phyloP scores from a whole-genome alignment of 1,140 invertebrate genomes.

The Drosophila sproati region DNA sequence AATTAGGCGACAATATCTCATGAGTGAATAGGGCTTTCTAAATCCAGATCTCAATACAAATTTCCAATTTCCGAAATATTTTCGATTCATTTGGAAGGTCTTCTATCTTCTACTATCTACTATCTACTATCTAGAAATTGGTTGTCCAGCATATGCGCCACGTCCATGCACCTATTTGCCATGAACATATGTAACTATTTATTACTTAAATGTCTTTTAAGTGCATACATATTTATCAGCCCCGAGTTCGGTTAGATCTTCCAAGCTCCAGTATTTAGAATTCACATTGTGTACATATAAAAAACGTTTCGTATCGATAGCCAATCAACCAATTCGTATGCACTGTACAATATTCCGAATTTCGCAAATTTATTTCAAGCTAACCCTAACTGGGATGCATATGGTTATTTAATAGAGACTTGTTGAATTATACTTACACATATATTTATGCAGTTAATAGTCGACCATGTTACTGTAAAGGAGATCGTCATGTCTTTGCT shows the following conservation, averaged over 20 bases:
- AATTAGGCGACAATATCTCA: conserved; percentile 29
- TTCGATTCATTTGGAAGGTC: conserved; percentile 4
- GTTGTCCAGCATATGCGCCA: conserved; percentile 17
- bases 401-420: conserved; percentile 18
- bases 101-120: no score
- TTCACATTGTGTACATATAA: conserved; percentile 34
- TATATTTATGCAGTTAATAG: conserved; percentile 7
- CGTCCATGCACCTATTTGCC: conserved; percentile 40
- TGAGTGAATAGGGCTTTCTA: conserved; percentile 20
- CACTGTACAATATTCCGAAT: conserved; percentile 27
- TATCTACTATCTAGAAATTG: neutral
- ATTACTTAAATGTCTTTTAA: conserved; percentile 16
- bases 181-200: conserved; percentile 6
- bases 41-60: conserved; percentile 31
- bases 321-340: conserved; percentile 22
- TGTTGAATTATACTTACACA: conserved; percentile 14
- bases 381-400: conserved; percentile 20
- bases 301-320: conserved; percentile 21
- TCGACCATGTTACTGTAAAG: neutral
- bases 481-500: conserved; percentile 10
- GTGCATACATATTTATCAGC: conserved; percentile 24
- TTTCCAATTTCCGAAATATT: conserved; percentile 9
- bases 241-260: conserved; percentile 57
- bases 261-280: conserved; percentile 48
- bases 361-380: conserved; percentile 18